Evolutionary conservation across 2,888 invertebrate species (phyloP).

Genomic region (Ennomos fuscantarius): DNA sequence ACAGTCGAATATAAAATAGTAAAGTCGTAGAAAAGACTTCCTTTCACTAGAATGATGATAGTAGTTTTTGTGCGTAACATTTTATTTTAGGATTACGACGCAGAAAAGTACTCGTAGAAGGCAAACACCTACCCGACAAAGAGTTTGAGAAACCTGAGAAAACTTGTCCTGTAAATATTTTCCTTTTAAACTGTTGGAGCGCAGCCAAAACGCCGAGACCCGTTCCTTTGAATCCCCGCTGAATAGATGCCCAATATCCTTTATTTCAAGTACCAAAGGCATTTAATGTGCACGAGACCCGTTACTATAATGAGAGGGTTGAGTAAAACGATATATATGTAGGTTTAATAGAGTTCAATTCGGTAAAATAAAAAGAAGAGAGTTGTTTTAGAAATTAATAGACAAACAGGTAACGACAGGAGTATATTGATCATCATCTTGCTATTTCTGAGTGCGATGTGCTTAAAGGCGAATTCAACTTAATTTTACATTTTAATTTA

Average conservation of each 20-base stretch:
- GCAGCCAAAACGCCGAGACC: slow-evolving; percentile 49
- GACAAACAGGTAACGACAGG: too few relatives aligned
- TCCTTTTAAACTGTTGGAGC: slow-evolving; percentile 57
- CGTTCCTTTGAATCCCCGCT: slow-evolving; percentile 21
- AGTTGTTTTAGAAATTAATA: too few relatives aligned
- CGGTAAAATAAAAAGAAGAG: not conserved
- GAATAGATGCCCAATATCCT: slow-evolving; percentile 23
- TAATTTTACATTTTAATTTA: too few relatives aligned
- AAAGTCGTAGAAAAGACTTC: slow-evolving; percentile 18
- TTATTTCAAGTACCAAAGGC: slow-evolving; percentile 23
- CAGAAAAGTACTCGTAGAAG: slow-evolving; percentile 40
- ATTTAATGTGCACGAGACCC: slow-evolving; percentile 11
- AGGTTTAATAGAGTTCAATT: slow-evolving; percentile 3
- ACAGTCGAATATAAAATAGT: slow-evolving; percentile 15
- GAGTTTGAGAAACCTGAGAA: slow-evolving; percentile 47
- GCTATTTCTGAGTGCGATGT: too few relatives aligned
- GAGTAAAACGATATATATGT: slow-evolving; percentile 8
- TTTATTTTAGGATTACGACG: slow-evolving; percentile 48
- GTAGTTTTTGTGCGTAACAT: slow-evolving; percentile 28
- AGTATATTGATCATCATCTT: too few relatives aligned
- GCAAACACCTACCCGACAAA: slow-evolving; percentile 53
- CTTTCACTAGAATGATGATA: slow-evolving; percentile 30
- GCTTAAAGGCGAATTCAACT: too few relatives aligned
- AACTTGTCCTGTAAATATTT: slow-evolving; percentile 58
- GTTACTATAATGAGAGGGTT: slow-evolving; percentile 14